These are phyloP conservation scores for Astreopora myriophthalma DNA, from an alignment of 64 coral and sea anemone species.

Conservation along the genomic window DNA sequence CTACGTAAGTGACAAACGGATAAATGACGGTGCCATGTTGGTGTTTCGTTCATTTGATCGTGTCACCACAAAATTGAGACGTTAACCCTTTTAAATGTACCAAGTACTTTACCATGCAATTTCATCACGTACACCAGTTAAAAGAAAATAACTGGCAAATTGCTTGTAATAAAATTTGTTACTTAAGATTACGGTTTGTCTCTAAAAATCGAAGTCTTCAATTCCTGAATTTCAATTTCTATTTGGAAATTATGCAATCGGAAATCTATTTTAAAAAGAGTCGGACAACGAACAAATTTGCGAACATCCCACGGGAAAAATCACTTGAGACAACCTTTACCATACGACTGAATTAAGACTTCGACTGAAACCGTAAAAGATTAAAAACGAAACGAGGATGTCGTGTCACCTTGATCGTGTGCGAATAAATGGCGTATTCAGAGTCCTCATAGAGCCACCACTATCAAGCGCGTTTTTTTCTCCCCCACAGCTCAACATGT, in stretches of 20 bases:
- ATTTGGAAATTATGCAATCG: no score
- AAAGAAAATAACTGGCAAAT: no score
- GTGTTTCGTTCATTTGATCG: neutral
- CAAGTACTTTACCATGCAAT: neutral
- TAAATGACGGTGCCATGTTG: neutral
- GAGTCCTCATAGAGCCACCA: neutral
- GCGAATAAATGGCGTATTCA: constrained; percentile 53
- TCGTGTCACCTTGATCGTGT: constrained; percentile 42
- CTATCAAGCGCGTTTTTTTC: neutral
- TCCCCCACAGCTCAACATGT: constrained; percentile 64
- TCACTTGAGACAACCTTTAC: neutral
- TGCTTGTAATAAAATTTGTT: no score
- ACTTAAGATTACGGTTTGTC: no score
- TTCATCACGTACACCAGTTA: neutral
- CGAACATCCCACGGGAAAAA: neutral
- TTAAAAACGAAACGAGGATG: neutral
- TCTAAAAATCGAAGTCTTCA: no score
- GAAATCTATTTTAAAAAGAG: no score
- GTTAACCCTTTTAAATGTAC: neutral
- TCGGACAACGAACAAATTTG: neutral
- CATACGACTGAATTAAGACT: neutral
- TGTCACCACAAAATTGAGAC: neutral
- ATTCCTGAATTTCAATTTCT: no score
- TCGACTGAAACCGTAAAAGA: neutral
- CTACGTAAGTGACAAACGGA: neutral